These are phyloP conservation scores for Arrhamphus sclerolepis DNA, from an alignment of 2,797 vertebrate species.

Conservation along the genomic window DNA sequence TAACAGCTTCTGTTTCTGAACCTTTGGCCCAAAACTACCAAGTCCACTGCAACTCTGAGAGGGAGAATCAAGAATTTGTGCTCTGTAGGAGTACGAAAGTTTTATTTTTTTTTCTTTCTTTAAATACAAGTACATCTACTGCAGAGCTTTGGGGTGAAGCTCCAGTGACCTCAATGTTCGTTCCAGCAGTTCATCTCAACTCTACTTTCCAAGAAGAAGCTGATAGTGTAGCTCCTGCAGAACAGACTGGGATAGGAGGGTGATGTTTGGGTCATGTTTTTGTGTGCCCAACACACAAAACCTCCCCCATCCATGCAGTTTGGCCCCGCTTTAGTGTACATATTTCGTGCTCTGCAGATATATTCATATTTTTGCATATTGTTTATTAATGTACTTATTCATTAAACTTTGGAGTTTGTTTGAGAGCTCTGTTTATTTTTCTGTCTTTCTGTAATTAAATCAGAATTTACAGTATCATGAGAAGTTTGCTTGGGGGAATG, in stretches of 20 bases:
- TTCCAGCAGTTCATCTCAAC: slow-evolving; percentile 5
- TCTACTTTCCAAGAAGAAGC: slow-evolving; percentile 23
- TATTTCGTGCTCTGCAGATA: not conserved
- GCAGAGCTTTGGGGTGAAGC: slow-evolving; percentile 31
- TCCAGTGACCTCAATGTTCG: slow-evolving; percentile 35
- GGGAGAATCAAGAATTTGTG: not conserved
- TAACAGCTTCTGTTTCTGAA: slow-evolving; percentile 44
- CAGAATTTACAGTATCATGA: not conserved
- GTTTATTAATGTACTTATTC: slow-evolving; percentile 8
- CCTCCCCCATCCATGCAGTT: no score
- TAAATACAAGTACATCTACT: slow-evolving; percentile 22
- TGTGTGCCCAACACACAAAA: not conserved
- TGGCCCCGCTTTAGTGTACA: no score
- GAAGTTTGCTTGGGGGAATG: slow-evolving; percentile 23
- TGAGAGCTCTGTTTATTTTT: slow-evolving; percentile 15
- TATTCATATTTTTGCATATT: slow-evolving; percentile 8
- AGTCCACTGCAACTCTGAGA: slow-evolving; percentile 6
- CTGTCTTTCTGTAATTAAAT: slow-evolving; percentile 44
- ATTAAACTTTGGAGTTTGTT: slow-evolving; percentile 16
- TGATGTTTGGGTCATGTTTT: slow-evolving; percentile 2
- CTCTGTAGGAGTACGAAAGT: slow-evolving; percentile 28
- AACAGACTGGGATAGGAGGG: slow-evolving; percentile 6
- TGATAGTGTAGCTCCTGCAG: slow-evolving; percentile 19
- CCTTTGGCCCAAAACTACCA: slow-evolving; percentile 25
- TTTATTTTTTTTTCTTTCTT: no score